Base-by-base conservation (phyloP, 2,888 invertebrate species). In the Tortricodes alternella region DNA sequence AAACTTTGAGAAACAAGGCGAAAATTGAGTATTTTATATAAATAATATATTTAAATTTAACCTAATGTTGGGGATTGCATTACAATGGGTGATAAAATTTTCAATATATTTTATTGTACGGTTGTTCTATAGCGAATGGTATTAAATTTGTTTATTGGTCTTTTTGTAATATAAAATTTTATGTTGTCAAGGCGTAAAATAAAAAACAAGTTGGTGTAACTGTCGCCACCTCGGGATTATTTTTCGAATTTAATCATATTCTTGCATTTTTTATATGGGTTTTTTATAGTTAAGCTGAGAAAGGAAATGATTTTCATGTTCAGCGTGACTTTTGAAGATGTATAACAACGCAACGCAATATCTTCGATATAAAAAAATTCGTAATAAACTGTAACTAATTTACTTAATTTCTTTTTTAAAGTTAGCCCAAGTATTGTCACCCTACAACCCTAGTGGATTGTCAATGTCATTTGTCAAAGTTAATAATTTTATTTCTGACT, bases 71-170 rank as follows among this genome's bases (percentile, higher is more conserved):
- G 56, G 67, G 69, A 67, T 58, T 64, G 63, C 66, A 61, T 71
- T 77, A 84, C 83, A 84, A 84, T 84, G 73, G 76, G 53, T 74
- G 59, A 80, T 84, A 82, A 80, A 82, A 78, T 71, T 77, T 79
- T 75, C 73, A 74, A 80, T 78, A 77, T 75, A 72, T 75, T 78
- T 70, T 65, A 67, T 61, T 75, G 74, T 64, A 74, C 71, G 71
- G 65, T 58, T 63, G 63, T 60, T 58, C 58, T 64, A 66, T 59
- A 44, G 58, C 66, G 63, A 68, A 76, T 73, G 63, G 68, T 60
- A 74, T 74, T 67, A 68, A 64, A 70, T 73, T 70, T 71, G 69
- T 60, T 62, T 62, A 63, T 65, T 61, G 62, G 63, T 56, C 56
- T 65, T 67, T 68, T 59, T 64, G 67, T 68, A 72, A 72, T 63